Percentiles rank a stretch among this genome's conserved stretches.
phyloP scores from a whole-genome alignment of 2,113 vertebrate genomes.

The Cranoglanis bouderius region DNA sequence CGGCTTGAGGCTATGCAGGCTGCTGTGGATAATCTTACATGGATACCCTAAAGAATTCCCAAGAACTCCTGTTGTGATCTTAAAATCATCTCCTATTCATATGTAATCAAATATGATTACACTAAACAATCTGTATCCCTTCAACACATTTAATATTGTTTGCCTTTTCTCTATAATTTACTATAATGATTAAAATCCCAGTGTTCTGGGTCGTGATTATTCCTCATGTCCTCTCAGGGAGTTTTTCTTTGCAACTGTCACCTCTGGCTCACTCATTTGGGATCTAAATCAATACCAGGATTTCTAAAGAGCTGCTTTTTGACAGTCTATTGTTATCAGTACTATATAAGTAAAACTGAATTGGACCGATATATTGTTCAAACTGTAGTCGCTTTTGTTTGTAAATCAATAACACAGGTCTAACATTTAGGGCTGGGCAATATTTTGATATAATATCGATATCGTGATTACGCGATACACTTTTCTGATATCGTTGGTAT shows the following conservation, averaged over 20 bases:
- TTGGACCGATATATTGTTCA: background rate
- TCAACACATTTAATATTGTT: background rate
- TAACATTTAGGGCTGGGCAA: background rate
- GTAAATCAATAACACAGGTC: background rate
- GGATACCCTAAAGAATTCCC: background rate
- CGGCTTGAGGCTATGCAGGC: background rate
- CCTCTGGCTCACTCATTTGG: background rate
- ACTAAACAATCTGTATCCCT: background rate
- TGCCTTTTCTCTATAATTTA: background rate
- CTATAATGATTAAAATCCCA: background rate
- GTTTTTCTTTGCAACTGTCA: background rate
- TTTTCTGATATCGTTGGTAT: too few relatives aligned
- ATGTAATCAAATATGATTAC: background rate
- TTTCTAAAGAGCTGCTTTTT: background rate
- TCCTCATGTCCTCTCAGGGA: background rate
- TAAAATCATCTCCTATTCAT: background rate
- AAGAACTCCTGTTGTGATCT: background rate
- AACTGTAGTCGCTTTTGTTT: background rate
- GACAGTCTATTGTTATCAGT: background rate
- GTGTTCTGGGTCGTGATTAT: background rate
- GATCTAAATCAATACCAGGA: background rate
- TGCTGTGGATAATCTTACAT: background rate
- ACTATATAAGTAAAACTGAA: background rate
- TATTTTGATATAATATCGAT: too few relatives aligned
- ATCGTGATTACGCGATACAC: too few relatives aligned